These are phyloP conservation scores for Rhadina sibilatrix DNA, from an alignment of 2,113 vertebrate genomes.

Conservation along the genomic window DNA sequence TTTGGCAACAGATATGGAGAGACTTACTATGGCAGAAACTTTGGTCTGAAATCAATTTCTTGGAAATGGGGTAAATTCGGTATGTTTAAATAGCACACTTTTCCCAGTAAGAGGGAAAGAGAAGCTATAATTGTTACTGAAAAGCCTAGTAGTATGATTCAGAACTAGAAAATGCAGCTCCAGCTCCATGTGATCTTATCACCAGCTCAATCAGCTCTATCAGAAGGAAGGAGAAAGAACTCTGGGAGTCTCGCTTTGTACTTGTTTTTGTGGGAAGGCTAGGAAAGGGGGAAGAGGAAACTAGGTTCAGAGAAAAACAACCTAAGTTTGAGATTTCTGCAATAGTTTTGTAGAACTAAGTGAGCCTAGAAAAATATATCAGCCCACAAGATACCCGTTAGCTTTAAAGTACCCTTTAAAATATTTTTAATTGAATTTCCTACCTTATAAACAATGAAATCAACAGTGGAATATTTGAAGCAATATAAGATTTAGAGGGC, in stretches of 20 bases:
- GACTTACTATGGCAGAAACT: constrained; percentile 3
- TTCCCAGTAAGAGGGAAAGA: background rate
- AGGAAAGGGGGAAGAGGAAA: background rate
- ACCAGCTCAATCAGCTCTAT: background rate
- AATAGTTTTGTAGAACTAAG: background rate
- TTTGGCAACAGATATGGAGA: constrained; percentile 21
- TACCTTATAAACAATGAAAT: background rate
- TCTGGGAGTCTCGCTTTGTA: background rate
- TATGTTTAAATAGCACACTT: background rate
- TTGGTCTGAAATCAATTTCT: background rate
- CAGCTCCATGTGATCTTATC: background rate
- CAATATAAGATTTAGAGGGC: background rate
- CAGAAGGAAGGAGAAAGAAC: background rate
- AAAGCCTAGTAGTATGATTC: background rate
- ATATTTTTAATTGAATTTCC: background rate
- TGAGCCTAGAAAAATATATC: background rate
- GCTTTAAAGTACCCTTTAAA: background rate
- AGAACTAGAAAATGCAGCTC: background rate
- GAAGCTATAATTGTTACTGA: background rate
- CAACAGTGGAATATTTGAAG: background rate
- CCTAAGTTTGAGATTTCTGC: background rate
- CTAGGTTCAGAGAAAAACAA: background rate
- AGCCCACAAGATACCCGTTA: background rate
- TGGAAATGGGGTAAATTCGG: constrained; percentile 13
- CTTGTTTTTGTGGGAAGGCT: background rate